Base-by-base conservation (phyloP, 2,888 invertebrate genomes). In the Melikaiella ostensackeni region DNA sequence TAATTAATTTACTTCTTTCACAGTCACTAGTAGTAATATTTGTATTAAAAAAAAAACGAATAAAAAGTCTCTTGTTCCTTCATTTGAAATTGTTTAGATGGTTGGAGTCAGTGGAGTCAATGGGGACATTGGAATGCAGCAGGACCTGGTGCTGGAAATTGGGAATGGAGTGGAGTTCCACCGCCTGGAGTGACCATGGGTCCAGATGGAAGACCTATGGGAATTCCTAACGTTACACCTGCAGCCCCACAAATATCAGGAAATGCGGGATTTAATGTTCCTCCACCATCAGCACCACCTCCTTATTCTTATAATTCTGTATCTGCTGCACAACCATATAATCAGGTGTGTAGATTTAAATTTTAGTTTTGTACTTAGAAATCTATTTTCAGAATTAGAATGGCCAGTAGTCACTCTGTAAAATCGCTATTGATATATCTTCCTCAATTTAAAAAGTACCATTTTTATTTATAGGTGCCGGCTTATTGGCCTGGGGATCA, bases 111-210 rank as follows among this genome's bases (percentile, higher is more conserved):
- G 63, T 91, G 91, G 91, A 88, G 83, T 81, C 89, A 89, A 33
- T 89, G 89, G 89, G 84, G 82, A 30, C 89, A 91, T 33, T 91
- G 91, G 91, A 90, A 89, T 74, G 88, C 90, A 79, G 87, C 89
- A 19, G 87, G 87, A 33, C 85, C 90, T 11, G 86, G 88, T 74
- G 81, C 87, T 38, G 88, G 86, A 46, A 89, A 85, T 64, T 91
- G 91, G 91, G 91, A 91, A 80, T 91, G 91, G 91, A 90, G 87
- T 66, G 88, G 88, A 64, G 89, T 89, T 42, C 88, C 91, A 70
- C 88, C 91, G 1, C 90, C 89, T 21, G 89, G 88, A 75, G 88
- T 89, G 33, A 86, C 88, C 9, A 84, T 90, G 79, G 90, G 89
- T 62, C 84, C 90, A 16, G 91, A 91, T 81, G 90, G 89, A 57